Percentiles rank a stretch among this genome's conserved stretches.
Conservation (phyloP, 2,113 vertebrate genomes). For the Calyptomena viridis region DNA sequence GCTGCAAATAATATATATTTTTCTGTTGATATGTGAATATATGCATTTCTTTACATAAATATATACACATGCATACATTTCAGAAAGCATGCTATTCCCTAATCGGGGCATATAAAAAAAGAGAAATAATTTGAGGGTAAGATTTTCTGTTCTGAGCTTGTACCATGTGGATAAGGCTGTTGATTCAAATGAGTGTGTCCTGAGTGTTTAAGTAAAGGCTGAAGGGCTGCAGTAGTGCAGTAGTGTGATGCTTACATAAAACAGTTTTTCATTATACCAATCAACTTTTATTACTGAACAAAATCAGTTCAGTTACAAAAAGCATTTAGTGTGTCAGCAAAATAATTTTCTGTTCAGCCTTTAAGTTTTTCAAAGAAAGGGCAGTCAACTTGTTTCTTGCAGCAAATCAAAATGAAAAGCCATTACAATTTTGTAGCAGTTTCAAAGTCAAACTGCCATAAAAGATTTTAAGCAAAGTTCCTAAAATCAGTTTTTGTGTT, state of each 20-base stretch:
- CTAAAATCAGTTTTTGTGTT: conserved; percentile 7
- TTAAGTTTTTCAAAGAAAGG: conserved; percentile 26
- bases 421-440: conserved; percentile 26
- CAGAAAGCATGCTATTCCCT: neutral
- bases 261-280: conserved; percentile 18
- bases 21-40: neutral
- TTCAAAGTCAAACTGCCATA: neutral
- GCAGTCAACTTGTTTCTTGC: neutral
- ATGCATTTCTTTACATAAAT: neutral
- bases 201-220: neutral
- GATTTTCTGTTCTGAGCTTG: neutral
- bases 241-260: neutral
- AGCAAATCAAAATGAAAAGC: conserved; percentile 41
- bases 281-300: conserved; percentile 44
- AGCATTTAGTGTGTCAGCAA: conserved; percentile 30
- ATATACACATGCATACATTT: neutral
- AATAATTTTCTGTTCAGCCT: conserved; percentile 13
- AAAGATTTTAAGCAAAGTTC: conserved; percentile 44
- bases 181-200: neutral
- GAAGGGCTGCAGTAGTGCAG: neutral
- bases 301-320: conserved; percentile 8
- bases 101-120: neutral
- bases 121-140: neutral
- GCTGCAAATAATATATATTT: neutral
- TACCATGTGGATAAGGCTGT: neutral